These are phyloP conservation scores for Diabrotica virgifera DNA, from an alignment of 1,140 invertebrate species.

Conservation along the genomic window DNA sequence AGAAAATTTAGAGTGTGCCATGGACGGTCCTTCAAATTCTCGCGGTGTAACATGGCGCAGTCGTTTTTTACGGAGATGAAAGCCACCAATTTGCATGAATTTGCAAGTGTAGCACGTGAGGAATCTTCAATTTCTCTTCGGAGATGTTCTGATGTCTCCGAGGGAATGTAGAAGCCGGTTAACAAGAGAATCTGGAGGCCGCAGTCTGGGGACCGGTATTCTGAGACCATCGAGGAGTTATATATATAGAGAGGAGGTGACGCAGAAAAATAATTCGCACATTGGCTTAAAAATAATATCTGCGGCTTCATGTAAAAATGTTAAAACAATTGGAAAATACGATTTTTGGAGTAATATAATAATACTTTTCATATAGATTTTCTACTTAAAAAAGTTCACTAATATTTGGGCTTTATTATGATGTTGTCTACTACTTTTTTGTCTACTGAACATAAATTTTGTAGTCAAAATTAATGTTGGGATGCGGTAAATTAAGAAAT, in stretches of 20 bases:
- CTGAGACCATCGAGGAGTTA: not conserved
- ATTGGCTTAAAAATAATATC: not conserved
- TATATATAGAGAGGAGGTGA: not conserved
- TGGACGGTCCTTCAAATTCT: constrained; percentile 12
- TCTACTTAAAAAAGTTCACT: no score
- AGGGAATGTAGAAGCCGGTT: constrained; percentile 9
- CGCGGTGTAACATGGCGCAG: constrained; percentile 1
- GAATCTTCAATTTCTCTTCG: constrained; percentile 14
- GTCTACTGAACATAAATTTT: no score
- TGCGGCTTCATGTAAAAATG: no score
- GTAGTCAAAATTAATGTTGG: no score
- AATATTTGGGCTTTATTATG: no score
- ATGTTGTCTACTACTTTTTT: no score
- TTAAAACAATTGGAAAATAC: no score
- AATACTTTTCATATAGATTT: no score
- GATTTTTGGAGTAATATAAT: no score
- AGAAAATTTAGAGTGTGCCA: constrained; percentile 1
- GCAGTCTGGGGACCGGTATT: constrained; percentile 4
- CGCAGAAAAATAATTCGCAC: not conserved
- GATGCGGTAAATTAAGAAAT: no score
- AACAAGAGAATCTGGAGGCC: constrained; percentile 4
- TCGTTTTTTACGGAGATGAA: constrained; percentile 6
- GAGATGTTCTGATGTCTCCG: constrained; percentile 12
- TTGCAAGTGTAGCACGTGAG: constrained; percentile 17
- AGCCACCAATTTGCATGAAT: constrained; percentile 17